Evolutionary conservation across 2,888 invertebrate genomes (phyloP).

Genomic region (Melitaea athalia): DNA sequence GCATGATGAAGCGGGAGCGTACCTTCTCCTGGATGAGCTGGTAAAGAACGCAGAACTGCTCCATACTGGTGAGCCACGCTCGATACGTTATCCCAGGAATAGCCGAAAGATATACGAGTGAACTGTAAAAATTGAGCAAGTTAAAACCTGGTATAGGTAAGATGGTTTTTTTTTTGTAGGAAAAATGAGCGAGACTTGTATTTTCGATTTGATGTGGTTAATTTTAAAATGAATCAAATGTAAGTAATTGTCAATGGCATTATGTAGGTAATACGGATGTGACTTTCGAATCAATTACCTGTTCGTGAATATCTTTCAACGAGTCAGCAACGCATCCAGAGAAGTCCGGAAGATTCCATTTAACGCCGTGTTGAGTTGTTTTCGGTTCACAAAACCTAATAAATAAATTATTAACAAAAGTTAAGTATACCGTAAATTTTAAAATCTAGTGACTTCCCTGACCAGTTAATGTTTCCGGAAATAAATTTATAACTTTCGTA

Average conservation of each 20-base stretch:
- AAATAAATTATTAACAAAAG: constrained; percentile 24
- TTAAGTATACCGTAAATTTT: not conserved
- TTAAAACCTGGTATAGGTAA: not conserved
- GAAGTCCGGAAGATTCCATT: constrained; percentile 90
- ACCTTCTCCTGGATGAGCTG: constrained; percentile 85
- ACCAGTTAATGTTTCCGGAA: constrained; percentile 16
- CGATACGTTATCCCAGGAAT: constrained; percentile 83
- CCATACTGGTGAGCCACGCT: constrained; percentile 81
- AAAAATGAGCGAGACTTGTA: too few relatives aligned
- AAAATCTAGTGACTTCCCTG: constrained; percentile 20
- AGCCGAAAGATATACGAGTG: constrained; percentile 81
- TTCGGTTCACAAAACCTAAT: constrained; percentile 76
- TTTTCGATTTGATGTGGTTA: too few relatives aligned
- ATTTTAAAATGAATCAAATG: too few relatives aligned
- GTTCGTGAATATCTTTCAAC: constrained; percentile 83
- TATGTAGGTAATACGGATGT: too few relatives aligned
- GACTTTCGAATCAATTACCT: constrained; percentile 64
- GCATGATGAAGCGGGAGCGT: constrained; percentile 83
- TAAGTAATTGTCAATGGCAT: too few relatives aligned
- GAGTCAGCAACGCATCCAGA: constrained; percentile 87
- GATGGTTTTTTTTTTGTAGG: too few relatives aligned
- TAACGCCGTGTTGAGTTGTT: constrained; percentile 82
- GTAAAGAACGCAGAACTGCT: constrained; percentile 75
- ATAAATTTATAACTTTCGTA: constrained; percentile 18
- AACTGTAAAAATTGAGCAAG: constrained; percentile 54